Conservation (phyloP, 92 coral and sea anemone species). For the Pocillopora meandrina region DNA sequence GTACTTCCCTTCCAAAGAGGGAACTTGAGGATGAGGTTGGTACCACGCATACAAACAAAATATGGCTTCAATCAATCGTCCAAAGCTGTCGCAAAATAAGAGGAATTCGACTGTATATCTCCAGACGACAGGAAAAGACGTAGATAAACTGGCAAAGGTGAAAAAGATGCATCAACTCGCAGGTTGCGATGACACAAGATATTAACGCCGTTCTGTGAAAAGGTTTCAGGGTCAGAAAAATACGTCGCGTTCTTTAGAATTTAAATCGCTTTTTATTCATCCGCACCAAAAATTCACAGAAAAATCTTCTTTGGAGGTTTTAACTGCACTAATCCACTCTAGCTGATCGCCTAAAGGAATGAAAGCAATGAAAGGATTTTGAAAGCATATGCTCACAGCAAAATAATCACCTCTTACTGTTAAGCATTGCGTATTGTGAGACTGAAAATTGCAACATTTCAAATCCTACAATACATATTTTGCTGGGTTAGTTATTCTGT, state of each 20-base stretch:
- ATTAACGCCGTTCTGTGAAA: not conserved
- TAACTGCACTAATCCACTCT: too few species aligned
- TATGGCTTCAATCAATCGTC: conserved; percentile 14
- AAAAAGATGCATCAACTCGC: not conserved
- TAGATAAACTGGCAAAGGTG: not conserved
- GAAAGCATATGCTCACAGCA: too few species aligned
- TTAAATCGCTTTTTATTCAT: not conserved
- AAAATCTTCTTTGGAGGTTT: not conserved
- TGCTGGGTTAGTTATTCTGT: too few species aligned
- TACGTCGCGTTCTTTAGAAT: not conserved
- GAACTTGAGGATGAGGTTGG: too few species aligned
- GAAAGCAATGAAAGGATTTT: too few species aligned
- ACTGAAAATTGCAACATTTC: too few species aligned
- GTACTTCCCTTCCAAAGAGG: too few species aligned
- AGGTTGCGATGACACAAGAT: not conserved
- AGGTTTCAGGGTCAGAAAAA: not conserved
- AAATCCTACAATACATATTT: too few species aligned
- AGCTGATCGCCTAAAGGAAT: too few species aligned
- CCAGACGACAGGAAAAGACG: not conserved
- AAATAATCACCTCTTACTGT: too few species aligned
- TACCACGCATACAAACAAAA: not conserved
- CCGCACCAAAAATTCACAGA: not conserved
- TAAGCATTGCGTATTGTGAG: too few species aligned
- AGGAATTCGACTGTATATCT: conserved; percentile 3
- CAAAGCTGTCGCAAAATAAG: conserved; percentile 8